These are phyloP conservation scores for Orthonevra nobilis DNA, from an alignment of 2,888 invertebrate species.

Conservation along the genomic window DNA sequence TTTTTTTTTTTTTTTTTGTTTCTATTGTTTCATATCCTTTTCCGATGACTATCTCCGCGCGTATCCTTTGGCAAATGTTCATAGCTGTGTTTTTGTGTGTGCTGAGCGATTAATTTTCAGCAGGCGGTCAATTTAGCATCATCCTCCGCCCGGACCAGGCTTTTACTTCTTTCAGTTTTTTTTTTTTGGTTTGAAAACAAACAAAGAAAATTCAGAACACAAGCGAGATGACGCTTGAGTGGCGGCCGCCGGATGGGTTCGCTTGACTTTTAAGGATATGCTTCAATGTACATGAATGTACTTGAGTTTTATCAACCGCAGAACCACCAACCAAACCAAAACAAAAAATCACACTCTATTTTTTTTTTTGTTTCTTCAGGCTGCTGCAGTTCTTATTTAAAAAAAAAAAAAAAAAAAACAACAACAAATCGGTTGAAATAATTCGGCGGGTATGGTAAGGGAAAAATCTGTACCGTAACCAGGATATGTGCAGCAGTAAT, in stretches of 20 bases:
- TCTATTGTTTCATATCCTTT: constrained; percentile 59
- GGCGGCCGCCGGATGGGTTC: constrained; percentile 63
- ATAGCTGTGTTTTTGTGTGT: constrained; percentile 55
- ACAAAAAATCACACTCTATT: constrained; percentile 56
- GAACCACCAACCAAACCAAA: too few relatives aligned
- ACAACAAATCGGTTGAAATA: constrained; percentile 6
- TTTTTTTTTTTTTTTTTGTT: constrained; percentile 11
- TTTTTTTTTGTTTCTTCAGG: constrained; percentile 7
- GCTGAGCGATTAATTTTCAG: constrained; percentile 73
- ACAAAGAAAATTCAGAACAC: constrained; percentile 35
- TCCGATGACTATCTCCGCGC: constrained; percentile 64
- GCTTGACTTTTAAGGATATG: constrained; percentile 65
- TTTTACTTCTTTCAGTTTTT: constrained; percentile 5
- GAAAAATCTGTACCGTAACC: constrained; percentile 42
- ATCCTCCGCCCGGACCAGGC: constrained; percentile 74
- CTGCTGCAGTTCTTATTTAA: constrained; percentile 32
- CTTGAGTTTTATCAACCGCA: constrained; percentile 64
- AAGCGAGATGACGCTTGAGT: constrained; percentile 54
- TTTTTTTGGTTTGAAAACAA: constrained; percentile 51
- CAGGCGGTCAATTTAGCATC: constrained; percentile 80
- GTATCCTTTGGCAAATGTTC: constrained; percentile 69
- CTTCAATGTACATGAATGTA: constrained; percentile 34
- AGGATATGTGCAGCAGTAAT: constrained; percentile 70
- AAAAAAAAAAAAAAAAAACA: not conserved
- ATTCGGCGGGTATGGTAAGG: constrained; percentile 39